Percentiles rank a stretch among this genome's conserved stretches.
Evolutionary conservation across 2,113 vertebrate genomes (phyloP).

Genomic region (Oxyura jamaicensis): DNA sequence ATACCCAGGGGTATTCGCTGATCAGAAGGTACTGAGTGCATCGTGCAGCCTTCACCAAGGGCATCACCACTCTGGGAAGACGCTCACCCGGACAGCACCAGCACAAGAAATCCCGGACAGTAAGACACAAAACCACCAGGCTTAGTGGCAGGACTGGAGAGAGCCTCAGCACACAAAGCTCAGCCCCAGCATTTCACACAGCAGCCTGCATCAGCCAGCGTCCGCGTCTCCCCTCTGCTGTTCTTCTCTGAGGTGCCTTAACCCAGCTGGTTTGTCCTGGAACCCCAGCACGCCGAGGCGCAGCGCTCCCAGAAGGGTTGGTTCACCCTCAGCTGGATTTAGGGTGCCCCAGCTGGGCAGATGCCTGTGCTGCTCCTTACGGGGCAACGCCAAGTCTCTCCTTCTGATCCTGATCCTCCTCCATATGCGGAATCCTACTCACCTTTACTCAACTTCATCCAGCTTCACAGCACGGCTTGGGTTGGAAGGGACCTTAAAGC

Average conservation of each 20-base stretch:
- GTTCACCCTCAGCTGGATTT: neutral
- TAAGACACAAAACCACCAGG: neutral
- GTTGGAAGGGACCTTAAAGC: no score
- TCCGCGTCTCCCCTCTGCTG: neutral
- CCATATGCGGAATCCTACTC: neutral
- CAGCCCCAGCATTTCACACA: no score
- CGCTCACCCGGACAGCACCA: neutral
- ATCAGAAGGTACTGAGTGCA: neutral
- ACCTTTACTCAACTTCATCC: neutral
- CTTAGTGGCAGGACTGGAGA: no score
- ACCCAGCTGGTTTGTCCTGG: no score
- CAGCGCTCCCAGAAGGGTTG: no score
- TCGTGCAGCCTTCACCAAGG: neutral
- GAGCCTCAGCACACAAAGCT: no score
- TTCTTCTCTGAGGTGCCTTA: neutral
- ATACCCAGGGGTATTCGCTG: rapidly evolving
- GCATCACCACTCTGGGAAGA: neutral
- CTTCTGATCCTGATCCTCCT: no score
- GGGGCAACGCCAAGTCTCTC: neutral
- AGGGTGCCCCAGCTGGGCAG: neutral
- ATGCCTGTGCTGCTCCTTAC: neutral
- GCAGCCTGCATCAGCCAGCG: no score
- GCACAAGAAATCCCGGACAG: neutral
- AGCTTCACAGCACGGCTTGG: no score
- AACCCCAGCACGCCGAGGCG: rapidly evolving